Conservation (phyloP, 37 sponge, comb jelly and placozoan genomes). For the Haliclona indistincta region DNA sequence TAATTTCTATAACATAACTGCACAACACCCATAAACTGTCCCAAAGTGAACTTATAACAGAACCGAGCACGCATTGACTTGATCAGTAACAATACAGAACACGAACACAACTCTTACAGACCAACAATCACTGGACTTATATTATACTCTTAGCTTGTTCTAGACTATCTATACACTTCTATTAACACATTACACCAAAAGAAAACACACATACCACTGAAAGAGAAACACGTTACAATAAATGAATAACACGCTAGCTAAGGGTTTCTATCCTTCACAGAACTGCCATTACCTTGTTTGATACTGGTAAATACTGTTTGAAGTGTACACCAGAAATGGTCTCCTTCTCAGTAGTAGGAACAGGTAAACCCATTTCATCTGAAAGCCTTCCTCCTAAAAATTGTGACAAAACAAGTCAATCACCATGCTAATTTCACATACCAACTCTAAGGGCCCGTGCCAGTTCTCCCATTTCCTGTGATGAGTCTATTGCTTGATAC, state of each 20-base stretch:
- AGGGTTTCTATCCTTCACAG: too few species aligned
- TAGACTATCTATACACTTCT: background rate
- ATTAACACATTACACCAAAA: background rate
- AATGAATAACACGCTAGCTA: background rate
- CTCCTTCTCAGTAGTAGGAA: constrained; percentile 14
- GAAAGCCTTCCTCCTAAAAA: background rate
- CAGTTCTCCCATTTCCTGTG: constrained; percentile 65
- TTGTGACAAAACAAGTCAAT: background rate
- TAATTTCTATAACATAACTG: too few species aligned
- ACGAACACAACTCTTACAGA: too few species aligned
- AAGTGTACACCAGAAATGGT: constrained; percentile 58
- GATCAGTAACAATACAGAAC: too few species aligned
- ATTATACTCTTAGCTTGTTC: background rate
- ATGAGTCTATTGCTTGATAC: constrained; percentile 75
- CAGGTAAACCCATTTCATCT: too few species aligned
- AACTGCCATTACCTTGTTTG: constrained; percentile 48
- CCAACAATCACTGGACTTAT: constrained; percentile 1
- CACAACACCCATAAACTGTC: too few species aligned
- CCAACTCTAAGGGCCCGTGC: constrained; percentile 53
- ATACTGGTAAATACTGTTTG: constrained; percentile 77
- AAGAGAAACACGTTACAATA: background rate
- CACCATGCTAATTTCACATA: constrained; percentile 1
- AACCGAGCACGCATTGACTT: too few species aligned
- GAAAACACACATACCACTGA: too few species aligned
- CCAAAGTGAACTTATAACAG: too few species aligned